These are phyloP conservation scores for Andrena bucephala DNA, from an alignment of 2,888 invertebrate genomes.

Conservation along the genomic window DNA sequence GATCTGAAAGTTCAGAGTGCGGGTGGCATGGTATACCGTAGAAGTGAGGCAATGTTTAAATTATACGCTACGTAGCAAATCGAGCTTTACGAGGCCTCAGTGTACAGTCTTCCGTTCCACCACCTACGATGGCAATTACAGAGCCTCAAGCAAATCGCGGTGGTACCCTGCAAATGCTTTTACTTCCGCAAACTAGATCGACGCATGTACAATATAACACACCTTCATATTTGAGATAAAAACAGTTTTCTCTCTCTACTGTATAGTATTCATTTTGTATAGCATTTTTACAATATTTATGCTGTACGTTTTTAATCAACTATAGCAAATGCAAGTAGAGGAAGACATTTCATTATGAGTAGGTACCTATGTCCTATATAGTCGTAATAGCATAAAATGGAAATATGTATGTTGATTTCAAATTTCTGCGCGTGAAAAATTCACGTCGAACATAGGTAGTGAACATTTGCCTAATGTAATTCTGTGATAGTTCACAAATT, in stretches of 20 bases:
- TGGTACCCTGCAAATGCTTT: conserved; percentile 57
- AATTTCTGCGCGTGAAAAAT: no score
- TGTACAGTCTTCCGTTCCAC: conserved; percentile 68
- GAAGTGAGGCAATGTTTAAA: conserved; percentile 81
- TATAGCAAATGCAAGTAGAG: no score
- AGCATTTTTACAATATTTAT: background rate
- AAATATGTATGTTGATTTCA: no score
- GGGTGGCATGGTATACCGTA: conserved; percentile 69
- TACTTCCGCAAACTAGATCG: conserved; percentile 65
- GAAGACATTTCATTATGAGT: no score
- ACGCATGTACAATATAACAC: conserved; percentile 54
- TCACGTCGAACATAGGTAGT: no score
- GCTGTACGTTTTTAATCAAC: no score
- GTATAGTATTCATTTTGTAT: background rate
- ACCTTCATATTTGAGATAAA: conserved; percentile 13
- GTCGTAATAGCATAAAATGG: no score
- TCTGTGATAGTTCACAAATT: no score
- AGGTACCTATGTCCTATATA: no score
- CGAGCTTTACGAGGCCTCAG: conserved; percentile 78
- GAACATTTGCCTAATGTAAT: no score
- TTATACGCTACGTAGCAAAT: conserved; percentile 77
- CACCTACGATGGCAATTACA: conserved; percentile 78
- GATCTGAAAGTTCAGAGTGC: conserved; percentile 56
- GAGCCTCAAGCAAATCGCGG: conserved; percentile 63
- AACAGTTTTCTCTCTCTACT: conserved; percentile 3